Base-by-base conservation (phyloP, 2,113 vertebrate species). In the Apodemus sylvaticus region DNA sequence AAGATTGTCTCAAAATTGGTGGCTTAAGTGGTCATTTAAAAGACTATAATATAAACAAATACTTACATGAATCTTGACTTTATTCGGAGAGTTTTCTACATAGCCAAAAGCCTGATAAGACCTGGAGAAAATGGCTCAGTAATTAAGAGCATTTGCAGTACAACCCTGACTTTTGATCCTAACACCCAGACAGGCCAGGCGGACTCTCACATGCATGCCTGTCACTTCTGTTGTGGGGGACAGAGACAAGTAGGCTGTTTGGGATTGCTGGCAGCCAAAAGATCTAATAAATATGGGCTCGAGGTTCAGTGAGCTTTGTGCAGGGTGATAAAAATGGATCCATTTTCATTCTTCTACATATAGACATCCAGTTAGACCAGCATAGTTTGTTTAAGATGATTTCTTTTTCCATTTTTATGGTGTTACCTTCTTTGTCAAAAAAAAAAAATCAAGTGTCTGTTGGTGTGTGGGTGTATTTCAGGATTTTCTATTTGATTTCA, bases 21-120 rank as follows among this genome's bases (percentile, higher is more conserved):
- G 62, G 9, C 31, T 86, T 86, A 86, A 86, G 83, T 86, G 83
- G 83, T 48, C 83, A 48, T 86, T 86, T 86, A 86, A 86, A 68
- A 66, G 83, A 86, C 62, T 66, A 36, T 68, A 86, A 86, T 45
- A 68, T 86, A 86, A 86, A 68, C 62, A 68, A 68, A 68, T 51
- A 86, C 62, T 86, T 68, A 68, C 66, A 66, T 86, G 62, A 86
- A 68, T 45, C 83, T 68, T 86, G 83, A 51, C 83, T 86, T 68
- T 68, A 64, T 68, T 86, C 62, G 24, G 62, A 36, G 29, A 86
- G 12, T 68, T 86, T 68, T 42, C 62, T 68, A 51, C 39, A 86
- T 7, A 68, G 62, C 31, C 62, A 51, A 68, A 86, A 48, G 29
- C 62, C 83, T 68, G 83, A 68, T 68, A 86, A 86, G 83, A 51